Evolutionary conservation across 2,888 invertebrate species (phyloP).

Genomic region (Halictus quadricinctus): DNA sequence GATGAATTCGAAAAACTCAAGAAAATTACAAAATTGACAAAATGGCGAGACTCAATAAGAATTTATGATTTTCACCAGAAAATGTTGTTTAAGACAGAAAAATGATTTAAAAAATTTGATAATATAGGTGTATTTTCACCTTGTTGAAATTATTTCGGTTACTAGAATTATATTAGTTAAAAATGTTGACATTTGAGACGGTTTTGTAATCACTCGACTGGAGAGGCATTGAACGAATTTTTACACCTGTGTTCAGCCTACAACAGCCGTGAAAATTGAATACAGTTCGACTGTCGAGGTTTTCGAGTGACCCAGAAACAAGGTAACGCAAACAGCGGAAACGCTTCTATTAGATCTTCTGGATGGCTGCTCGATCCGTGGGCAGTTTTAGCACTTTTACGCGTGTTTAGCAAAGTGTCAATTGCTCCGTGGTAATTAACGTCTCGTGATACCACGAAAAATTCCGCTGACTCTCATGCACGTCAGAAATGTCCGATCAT

Average conservation of each 20-base stretch:
- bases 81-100: neutral
- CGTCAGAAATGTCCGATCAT: constrained; percentile 1
- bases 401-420: constrained; percentile 46
- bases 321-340: constrained; percentile 36
- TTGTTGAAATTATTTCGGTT: neutral
- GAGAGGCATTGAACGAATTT: neutral
- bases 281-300: neutral
- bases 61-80: neutral
- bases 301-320: neutral
- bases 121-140: neutral
- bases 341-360: constrained; percentile 32
- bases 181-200: neutral
- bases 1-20: neutral
- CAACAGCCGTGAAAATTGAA: neutral
- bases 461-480: constrained; percentile 13
- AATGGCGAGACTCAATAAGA: neutral
- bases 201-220: neutral
- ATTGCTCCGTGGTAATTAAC: constrained; percentile 53
- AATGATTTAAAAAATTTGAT: neutral
- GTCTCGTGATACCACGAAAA: constrained; percentile 38
- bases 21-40: neutral
- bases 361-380: constrained; percentile 18
- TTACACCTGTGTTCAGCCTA: neutral
- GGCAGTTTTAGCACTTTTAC: constrained; percentile 47
- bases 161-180: neutral